Percentiles rank a stretch among this genome's conserved stretches.
These are phyloP conservation scores for Griposia aprilina DNA, from an alignment of 2,888 invertebrate species.

Conservation along the genomic window DNA sequence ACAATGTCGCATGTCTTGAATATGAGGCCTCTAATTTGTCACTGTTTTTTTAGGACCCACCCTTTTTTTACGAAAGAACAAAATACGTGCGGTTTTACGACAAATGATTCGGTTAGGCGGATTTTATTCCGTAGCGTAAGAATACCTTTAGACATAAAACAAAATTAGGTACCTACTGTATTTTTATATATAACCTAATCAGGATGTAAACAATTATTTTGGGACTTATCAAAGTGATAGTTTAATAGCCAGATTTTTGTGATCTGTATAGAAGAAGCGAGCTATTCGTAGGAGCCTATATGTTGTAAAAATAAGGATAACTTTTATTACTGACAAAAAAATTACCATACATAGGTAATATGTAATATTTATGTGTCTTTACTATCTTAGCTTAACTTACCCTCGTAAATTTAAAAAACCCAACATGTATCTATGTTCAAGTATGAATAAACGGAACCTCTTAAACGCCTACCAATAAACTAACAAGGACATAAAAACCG, in stretches of 20 bases:
- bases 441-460: neutral
- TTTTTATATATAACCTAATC: neutral
- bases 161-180: neutral
- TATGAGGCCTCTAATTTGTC: conserved; percentile 18
- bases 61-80: neutral
- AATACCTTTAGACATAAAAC: neutral
- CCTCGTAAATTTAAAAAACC: conserved; percentile 8
- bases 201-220: neutral
- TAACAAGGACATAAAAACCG: conserved; percentile 39
- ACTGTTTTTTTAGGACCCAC: neutral
- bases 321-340: neutral
- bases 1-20: conserved; percentile 13
- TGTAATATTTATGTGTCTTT: neutral
- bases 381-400: neutral
- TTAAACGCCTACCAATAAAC: conserved; percentile 24
- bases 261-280: neutral
- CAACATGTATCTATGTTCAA: neutral
- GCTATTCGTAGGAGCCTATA: too few species aligned
- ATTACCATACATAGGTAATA: neutral
- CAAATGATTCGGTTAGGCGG: neutral
- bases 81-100: conserved; percentile 7
- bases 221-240: neutral
- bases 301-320: neutral
- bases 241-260: neutral
- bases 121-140: conserved; percentile 9